Evolutionary conservation across 2,113 vertebrate species (phyloP).

Genomic region (Oxyruncus cristatus): DNA sequence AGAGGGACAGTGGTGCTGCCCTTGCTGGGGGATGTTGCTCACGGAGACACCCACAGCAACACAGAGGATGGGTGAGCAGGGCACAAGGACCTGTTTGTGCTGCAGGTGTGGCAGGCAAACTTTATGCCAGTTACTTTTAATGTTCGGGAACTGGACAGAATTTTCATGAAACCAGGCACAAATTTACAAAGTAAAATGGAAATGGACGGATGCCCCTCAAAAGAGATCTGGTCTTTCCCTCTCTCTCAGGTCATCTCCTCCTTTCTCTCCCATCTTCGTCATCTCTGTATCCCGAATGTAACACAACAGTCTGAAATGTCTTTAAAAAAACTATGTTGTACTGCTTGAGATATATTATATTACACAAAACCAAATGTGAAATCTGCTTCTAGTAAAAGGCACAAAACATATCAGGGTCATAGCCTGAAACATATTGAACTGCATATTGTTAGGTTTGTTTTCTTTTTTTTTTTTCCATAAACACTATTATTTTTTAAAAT

Average conservation of each 20-base stretch:
- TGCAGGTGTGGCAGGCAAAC: background rate
- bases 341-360: background rate
- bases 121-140: background rate
- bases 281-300: background rate
- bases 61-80: background rate
- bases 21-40: background rate
- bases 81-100: background rate
- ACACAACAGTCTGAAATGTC: background rate
- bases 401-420: background rate
- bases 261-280: background rate
- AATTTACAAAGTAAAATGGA: background rate
- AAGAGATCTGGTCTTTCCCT: background rate
- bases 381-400: constrained; percentile 1
- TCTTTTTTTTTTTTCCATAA: constrained; percentile 15
- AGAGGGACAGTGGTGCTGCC: background rate
- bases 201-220: background rate
- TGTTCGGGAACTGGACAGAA: background rate
- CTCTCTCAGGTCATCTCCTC: background rate
- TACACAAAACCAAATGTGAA: background rate
- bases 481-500: constrained; percentile 57
- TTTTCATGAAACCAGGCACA: background rate
- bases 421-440: constrained; percentile 40
- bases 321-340: background rate
- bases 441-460: constrained; percentile 12
- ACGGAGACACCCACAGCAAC: background rate